These are phyloP conservation scores for Eueides isabella DNA, from an alignment of 1,140 invertebrate species.

Conservation along the genomic window DNA sequence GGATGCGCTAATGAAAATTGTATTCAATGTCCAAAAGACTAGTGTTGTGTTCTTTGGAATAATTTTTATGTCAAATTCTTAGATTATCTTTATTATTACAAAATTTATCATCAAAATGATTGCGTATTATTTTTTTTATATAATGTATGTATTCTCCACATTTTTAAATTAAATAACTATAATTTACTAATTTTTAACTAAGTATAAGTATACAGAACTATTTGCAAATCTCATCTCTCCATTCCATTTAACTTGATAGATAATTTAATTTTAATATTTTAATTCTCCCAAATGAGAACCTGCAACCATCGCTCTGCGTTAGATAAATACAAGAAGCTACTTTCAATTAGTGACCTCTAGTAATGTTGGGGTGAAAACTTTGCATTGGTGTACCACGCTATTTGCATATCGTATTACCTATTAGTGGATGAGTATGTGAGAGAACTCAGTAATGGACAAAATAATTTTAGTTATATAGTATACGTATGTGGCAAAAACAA, in stretches of 20 bases:
- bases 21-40: not conserved
- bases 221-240: too few relatives aligned
- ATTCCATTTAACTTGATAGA: too few relatives aligned
- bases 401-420: constrained; percentile 52
- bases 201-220: too few relatives aligned
- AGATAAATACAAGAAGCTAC: not conserved
- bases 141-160: too few relatives aligned
- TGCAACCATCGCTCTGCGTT: not conserved
- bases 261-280: not conserved
- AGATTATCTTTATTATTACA: not conserved
- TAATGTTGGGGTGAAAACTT: constrained; percentile 53
- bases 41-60: not conserved
- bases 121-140: too few relatives aligned
- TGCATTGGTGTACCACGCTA: constrained; percentile 44
- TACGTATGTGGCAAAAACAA: too few relatives aligned
- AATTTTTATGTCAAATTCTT: not conserved
- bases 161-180: too few relatives aligned
- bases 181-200: too few relatives aligned
- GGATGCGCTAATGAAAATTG: constrained; percentile 8
- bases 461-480: constrained; percentile 12
- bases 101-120: too few relatives aligned
- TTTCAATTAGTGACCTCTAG: constrained; percentile 53
- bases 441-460: constrained; percentile 28
- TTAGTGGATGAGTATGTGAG: constrained; percentile 1
- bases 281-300: not conserved